Percentiles rank a stretch among this genome's conserved stretches.
These are phyloP conservation scores for Sinocyclocheilus maitianheensis DNA, from an alignment of 2,113 vertebrate genomes.

Conservation along the genomic window DNA sequence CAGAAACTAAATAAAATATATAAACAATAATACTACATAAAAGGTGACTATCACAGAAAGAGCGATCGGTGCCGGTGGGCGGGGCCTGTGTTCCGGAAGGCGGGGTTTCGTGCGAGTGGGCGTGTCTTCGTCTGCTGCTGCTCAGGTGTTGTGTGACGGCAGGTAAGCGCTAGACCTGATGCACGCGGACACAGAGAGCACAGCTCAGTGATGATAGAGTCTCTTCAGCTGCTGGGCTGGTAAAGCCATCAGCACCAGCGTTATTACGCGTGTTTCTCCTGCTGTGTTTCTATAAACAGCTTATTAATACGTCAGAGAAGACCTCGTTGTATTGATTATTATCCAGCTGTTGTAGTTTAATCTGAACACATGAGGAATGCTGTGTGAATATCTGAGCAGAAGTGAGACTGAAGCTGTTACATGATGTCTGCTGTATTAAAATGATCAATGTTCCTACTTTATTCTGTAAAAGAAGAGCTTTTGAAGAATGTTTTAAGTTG, in stretches of 20 bases:
- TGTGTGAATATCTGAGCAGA: neutral
- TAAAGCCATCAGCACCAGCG: neutral
- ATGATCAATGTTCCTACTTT: neutral
- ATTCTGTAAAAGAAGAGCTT: neutral
- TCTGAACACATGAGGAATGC: neutral
- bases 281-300: neutral
- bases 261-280: neutral
- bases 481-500: neutral
- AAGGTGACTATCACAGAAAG: too few species aligned
- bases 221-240: neutral
- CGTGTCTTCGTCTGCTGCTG: constrained; percentile 29
- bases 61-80: neutral
- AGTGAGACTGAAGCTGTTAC: neutral
- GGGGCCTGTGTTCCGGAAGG: neutral
- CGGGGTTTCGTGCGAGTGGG: neutral
- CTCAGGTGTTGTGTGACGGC: too few species aligned
- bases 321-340: neutral
- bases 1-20: too few species aligned
- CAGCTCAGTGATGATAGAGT: too few species aligned
- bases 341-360: neutral
- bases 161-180: too few species aligned
- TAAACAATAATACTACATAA: too few species aligned
- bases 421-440: neutral
- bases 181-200: too few species aligned
- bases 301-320: neutral